These are phyloP conservation scores for Chymomyza procnemis DNA, from an alignment of 2,888 invertebrate species.

Conservation along the genomic window DNA sequence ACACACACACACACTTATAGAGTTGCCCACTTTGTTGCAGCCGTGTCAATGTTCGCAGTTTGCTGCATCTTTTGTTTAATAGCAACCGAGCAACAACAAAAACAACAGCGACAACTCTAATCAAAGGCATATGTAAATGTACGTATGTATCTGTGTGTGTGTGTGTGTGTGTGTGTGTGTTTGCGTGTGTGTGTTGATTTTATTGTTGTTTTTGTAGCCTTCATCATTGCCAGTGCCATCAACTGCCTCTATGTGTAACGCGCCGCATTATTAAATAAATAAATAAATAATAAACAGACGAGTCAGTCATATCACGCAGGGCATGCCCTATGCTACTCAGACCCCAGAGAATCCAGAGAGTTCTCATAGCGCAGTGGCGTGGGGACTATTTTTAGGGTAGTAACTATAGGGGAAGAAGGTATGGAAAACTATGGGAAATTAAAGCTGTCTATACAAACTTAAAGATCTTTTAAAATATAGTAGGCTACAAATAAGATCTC, in stretches of 20 bases:
- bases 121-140: slow-evolving; percentile 3
- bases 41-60: slow-evolving; percentile 38
- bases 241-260: slow-evolving; percentile 27
- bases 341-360: not conserved
- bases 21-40: slow-evolving; percentile 11
- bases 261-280: slow-evolving; percentile 60
- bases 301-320: not conserved
- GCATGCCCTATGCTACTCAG: not conserved
- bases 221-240: slow-evolving; percentile 45
- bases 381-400: too few species aligned
- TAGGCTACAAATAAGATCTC: too few species aligned
- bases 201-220: slow-evolving; percentile 45
- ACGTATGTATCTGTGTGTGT: slow-evolving; percentile 1
- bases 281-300: slow-evolving; percentile 40
- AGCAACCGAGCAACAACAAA: not conserved
- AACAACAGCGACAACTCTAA: slow-evolving; percentile 25
- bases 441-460: too few species aligned
- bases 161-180: not conserved
- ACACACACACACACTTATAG: not conserved
- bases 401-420: too few species aligned
- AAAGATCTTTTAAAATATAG: too few species aligned
- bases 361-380: not conserved
- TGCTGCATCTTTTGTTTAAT: slow-evolving; percentile 41
- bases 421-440: too few species aligned
- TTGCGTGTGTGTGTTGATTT: slow-evolving; percentile 20